Percentiles rank a stretch among this genome's conserved stretches.
Conservation (phyloP, 1,140 invertebrate species). For the Drosophila teissieri region DNA sequence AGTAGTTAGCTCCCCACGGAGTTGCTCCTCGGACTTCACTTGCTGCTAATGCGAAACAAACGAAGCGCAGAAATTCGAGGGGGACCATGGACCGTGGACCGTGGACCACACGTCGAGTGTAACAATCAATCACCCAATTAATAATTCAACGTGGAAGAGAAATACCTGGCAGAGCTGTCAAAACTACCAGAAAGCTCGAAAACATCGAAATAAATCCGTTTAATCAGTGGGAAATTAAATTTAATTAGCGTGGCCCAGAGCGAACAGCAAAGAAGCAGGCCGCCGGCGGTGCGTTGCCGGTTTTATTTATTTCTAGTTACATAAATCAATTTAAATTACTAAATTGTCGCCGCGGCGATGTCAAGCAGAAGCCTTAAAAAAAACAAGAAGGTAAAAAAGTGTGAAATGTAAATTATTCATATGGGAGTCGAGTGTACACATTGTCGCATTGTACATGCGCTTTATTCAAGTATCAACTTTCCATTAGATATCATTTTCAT, state of each 20-base stretch:
- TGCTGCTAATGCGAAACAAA: conserved; percentile 32
- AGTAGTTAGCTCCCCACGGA: conserved; percentile 56
- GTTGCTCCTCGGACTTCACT: conserved; percentile 44
- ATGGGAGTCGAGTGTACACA: neutral
- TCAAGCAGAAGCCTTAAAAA: conserved; percentile 24
- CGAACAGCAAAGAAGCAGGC: neutral
- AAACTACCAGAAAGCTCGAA: conserved; percentile 56
- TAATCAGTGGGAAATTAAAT: conserved; percentile 71
- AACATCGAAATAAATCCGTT: conserved; percentile 61
- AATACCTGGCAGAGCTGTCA: conserved; percentile 22
- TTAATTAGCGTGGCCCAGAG: conserved; percentile 56
- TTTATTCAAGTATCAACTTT: neutral
- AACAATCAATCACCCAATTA: conserved; percentile 77
- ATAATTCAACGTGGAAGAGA: conserved; percentile 49
- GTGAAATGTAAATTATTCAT: neutral
- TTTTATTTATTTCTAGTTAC: conserved; percentile 50
- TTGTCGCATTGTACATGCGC: too few relatives aligned
- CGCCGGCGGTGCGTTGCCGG: conserved; percentile 12
- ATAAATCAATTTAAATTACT: conserved; percentile 63
- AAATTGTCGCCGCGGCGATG: conserved; percentile 19
- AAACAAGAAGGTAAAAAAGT: neutral
- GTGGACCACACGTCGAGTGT: conserved; percentile 65
- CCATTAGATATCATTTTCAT: too few relatives aligned
- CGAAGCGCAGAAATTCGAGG: neutral
- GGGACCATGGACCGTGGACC: too few relatives aligned